Evolutionary conservation across 64 coral and sea anemone genomes (phyloP).

Genomic region (Pocillopora damicornis): DNA sequence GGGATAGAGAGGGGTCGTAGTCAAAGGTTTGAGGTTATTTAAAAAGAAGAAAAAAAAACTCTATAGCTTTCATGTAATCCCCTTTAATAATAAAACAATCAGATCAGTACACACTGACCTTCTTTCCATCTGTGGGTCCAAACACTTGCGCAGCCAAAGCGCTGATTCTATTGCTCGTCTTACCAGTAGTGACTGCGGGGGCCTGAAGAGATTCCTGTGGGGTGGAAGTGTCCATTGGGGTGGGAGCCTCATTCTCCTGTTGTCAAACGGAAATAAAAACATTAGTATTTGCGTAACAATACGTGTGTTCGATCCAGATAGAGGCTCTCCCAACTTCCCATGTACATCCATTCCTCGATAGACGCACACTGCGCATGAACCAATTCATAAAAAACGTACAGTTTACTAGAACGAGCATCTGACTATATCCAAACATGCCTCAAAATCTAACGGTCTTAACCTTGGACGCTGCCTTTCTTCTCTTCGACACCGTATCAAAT

Average conservation of each 20-base stretch:
- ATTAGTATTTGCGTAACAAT: not conserved
- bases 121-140: constrained; percentile 36
- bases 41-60: not conserved
- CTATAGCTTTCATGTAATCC: not conserved
- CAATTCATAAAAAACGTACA: too few species aligned
- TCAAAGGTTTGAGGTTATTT: too few species aligned
- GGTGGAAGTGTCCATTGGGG: constrained; percentile 9
- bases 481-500: constrained; percentile 14
- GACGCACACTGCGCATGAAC: too few species aligned
- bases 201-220: not conserved
- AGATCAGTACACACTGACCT: constrained; percentile 1
- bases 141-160: constrained; percentile 83
- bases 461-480: not conserved
- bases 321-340: too few species aligned
- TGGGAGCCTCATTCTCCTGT: constrained; percentile 46
- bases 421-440: not conserved
- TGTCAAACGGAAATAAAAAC: not conserved
- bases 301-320: too few species aligned
- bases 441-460: not conserved
- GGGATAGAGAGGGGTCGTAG: too few species aligned
- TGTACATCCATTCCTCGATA: too few species aligned
- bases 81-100: not conserved
- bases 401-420: not conserved
- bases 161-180: constrained; percentile 81
- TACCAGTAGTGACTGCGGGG: constrained; percentile 36